phyloP scores from a whole-genome alignment of 2,888 invertebrate genomes.

The Tyria jacobaeae region DNA sequence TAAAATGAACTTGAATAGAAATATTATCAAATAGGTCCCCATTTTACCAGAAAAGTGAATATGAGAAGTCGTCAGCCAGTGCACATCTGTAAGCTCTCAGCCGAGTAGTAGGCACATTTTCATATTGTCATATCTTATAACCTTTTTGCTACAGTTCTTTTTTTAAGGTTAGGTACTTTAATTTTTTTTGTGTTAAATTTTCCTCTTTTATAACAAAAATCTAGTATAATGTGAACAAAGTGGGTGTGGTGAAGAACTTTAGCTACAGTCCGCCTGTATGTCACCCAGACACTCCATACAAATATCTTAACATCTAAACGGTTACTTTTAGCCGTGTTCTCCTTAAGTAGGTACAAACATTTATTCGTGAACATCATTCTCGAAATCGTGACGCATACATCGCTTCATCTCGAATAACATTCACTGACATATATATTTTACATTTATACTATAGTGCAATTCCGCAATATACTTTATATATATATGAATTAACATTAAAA shows the following conservation, averaged over 20 bases:
- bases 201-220: background rate
- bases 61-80: background rate
- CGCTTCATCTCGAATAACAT: conserved; percentile 46
- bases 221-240: background rate
- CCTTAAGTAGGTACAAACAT: conserved; percentile 56
- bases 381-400: background rate
- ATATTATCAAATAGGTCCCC: background rate
- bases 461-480: conserved; percentile 54
- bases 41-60: background rate
- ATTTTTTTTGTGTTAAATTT: background rate
- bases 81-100: background rate
- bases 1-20: no score
- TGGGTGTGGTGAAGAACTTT: conserved; percentile 31
- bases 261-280: conserved; percentile 69
- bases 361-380: conserved; percentile 52
- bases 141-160: background rate
- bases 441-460: conserved; percentile 60
- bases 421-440: conserved; percentile 59
- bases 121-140: conserved; percentile 6
- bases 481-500: conserved; percentile 61
- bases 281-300: conserved; percentile 68
- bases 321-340: conserved; percentile 46
- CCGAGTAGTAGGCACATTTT: conserved; percentile 16
- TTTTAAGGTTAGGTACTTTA: background rate
- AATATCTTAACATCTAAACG: conserved; percentile 57